These are phyloP conservation scores for Yponomeuta sedellus DNA, from an alignment of 2,888 invertebrate genomes.

Conservation along the genomic window DNA sequence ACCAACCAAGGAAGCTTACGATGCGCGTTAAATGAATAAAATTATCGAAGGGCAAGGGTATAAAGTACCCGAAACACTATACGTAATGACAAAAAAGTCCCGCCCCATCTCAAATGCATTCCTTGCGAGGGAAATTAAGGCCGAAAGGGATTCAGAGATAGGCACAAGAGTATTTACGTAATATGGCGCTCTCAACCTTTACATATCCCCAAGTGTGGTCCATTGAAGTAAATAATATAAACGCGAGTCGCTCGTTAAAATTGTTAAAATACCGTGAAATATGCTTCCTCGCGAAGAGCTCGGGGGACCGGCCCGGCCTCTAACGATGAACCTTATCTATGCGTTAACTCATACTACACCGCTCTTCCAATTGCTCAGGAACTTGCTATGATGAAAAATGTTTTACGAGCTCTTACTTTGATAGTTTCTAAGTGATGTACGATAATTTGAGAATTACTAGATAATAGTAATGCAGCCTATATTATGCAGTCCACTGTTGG, in stretches of 20 bases:
- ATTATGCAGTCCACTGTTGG: too few relatives aligned
- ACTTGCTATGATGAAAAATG: not conserved
- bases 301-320: slow-evolving; percentile 36
- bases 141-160: not conserved
- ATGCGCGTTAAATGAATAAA: too few relatives aligned
- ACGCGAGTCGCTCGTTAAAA: slow-evolving; percentile 62
- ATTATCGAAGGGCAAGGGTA: too few relatives aligned
- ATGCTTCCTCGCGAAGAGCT: slow-evolving; percentile 51
- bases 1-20: too few relatives aligned
- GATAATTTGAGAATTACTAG: not conserved
- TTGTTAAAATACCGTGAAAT: slow-evolving; percentile 76
- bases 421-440: not conserved
- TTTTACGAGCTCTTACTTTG: not conserved
- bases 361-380: slow-evolving; percentile 34
- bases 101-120: too few relatives aligned
- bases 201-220: slow-evolving; percentile 27
- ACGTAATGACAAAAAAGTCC: too few relatives aligned
- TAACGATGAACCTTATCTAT: slow-evolving; percentile 47
- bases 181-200: not conserved
- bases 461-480: too few relatives aligned
- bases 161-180: not conserved
- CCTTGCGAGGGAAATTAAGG: not conserved
- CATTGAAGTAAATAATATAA: slow-evolving; percentile 60
- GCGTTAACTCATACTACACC: slow-evolving; percentile 42
- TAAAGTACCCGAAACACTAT: too few relatives aligned